phyloP scores from a whole-genome alignment of 92 coral and sea anemone species.

The Anthopleura xanthogrammica region DNA sequence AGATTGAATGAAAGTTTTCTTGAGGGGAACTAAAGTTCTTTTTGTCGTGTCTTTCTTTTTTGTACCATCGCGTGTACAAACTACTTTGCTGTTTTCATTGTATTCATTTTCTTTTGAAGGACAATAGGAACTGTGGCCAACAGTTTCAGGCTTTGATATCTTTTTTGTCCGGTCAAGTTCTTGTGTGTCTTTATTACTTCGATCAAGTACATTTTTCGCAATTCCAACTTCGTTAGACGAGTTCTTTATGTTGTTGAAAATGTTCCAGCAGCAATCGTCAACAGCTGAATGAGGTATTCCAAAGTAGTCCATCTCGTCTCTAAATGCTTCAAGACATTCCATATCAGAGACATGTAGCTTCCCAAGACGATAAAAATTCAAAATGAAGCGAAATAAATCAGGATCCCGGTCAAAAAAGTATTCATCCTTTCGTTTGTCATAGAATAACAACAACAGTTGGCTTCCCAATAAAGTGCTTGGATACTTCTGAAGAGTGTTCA shows the following conservation, averaged over 20 bases:
- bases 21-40: not conserved
- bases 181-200: not conserved
- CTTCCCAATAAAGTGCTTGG: conserved; percentile 88
- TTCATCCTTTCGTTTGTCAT: conserved; percentile 68
- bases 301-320: conserved; percentile 81
- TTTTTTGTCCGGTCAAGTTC: not conserved
- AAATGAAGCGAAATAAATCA: conserved; percentile 76
- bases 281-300: conserved; percentile 75
- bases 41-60: not conserved
- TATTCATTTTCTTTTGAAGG: not conserved
- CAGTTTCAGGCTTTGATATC: not conserved
- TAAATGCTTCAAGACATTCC: conserved; percentile 81
- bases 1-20: not conserved
- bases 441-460: conserved; percentile 51
- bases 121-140: not conserved
- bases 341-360: conserved; percentile 75
- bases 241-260: conserved; percentile 13
- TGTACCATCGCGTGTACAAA: not conserved
- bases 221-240: not conserved
- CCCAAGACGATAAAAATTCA: conserved; percentile 78
- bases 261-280: conserved; percentile 68
- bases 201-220: not conserved
- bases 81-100: not conserved
- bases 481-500: conserved; percentile 45
- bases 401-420: conserved; percentile 93